phyloP scores from a whole-genome alignment of 2,888 invertebrate genomes.

The Parelbella ahira region DNA sequence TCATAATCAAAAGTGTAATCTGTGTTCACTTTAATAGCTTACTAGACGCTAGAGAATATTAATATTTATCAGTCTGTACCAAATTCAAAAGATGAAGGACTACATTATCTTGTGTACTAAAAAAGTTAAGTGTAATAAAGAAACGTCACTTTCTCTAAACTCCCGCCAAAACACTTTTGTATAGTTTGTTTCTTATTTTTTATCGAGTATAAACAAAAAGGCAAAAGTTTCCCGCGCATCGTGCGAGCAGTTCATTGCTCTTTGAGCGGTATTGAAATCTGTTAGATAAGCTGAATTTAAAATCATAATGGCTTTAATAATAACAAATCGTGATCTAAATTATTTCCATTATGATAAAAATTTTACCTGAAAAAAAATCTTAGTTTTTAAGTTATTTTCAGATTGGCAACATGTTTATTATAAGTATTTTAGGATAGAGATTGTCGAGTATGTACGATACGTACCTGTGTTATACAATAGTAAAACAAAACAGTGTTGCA shows the following conservation, averaged over 20 bases:
- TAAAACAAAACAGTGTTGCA: no score
- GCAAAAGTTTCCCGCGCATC: constrained; percentile 14
- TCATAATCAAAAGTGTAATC: no score
- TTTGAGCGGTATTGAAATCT: constrained; percentile 6
- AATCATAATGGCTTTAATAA: constrained; percentile 9
- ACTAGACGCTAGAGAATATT: no score
- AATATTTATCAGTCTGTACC: no score
- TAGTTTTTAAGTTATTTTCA: no score
- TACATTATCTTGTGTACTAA: not conserved
- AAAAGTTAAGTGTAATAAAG: not conserved
- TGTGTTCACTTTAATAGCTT: no score
- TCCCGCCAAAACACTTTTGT: constrained; percentile 1
- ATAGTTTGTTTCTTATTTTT: constrained; percentile 5
- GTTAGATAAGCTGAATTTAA: constrained; percentile 14
- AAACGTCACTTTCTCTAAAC: constrained; percentile 4
- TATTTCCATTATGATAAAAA: not conserved
- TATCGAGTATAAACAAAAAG: constrained; percentile 2
- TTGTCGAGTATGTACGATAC: no score
- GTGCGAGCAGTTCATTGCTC: constrained; percentile 14
- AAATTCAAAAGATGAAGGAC: no score
- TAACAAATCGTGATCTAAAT: constrained; percentile 5
- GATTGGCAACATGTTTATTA: no score
- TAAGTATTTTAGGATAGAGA: no score
- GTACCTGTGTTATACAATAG: no score
- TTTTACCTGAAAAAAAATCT: no score